Evolutionary conservation across 2,888 invertebrate species (phyloP), one percentile per base, ranked within the genome.

Genomic region (Lasioglossum morio): DNA sequence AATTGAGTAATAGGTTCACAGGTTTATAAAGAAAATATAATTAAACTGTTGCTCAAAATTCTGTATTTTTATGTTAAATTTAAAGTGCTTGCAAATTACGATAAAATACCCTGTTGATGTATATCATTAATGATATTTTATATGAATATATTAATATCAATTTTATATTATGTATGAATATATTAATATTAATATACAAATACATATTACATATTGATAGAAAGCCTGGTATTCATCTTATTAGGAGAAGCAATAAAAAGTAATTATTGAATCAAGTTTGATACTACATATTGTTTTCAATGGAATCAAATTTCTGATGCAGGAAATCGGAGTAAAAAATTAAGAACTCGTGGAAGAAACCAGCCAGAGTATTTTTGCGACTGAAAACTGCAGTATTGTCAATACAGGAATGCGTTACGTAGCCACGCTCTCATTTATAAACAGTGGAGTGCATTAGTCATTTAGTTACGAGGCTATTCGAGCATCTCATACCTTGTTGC

Each of bases 401-500:
- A 37, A 57, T 72, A 69, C 73, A n/a, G 30, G 43, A 37, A 34
- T 12, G n/a, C 30, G 46, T 84, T 77, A 73, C 57, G 40, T 74
- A 84, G 82, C 73, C 43, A 57, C 12, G 43, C 46, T 69, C 72
- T 63, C 72, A 53, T 80, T 76, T 77, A 66, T 16, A 27, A 81
- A 14, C 81, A 72, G 40, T 27, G 19, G 53, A 37, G n/a, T 57
- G 7, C 46, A 23, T 46, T 48, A n/a, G 34, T 63, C 66, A 16
- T 43, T 81, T 73, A 73, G 66, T 73, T 81, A 72, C 27, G 72
- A 57, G 57, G n/a, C 72, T 23, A 37, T 66, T 34, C 63, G 5
- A 5, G 78, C 63, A 37, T 19, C 69, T 40, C n/a, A 23, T 30
- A 48, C 1, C 57, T 34, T 23, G 74, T 66, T 74, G n/a, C 69